Conservation (phyloP, 1,140 invertebrate genomes). For the Caenorhabditis tropicalis region DNA sequence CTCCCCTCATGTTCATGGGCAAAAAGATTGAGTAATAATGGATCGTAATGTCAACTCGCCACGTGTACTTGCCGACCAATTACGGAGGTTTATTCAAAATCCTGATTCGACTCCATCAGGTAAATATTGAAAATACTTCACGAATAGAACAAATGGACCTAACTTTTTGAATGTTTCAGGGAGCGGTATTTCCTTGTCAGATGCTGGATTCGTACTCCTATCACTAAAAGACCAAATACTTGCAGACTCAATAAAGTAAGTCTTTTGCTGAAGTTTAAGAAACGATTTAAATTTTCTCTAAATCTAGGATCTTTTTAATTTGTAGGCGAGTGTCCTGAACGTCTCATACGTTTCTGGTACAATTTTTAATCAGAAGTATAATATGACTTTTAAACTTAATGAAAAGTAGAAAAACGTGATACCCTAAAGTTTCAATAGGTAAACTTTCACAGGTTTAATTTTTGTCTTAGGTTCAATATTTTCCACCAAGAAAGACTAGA, state of each 20-base stretch:
- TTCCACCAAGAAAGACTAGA: too few species aligned
- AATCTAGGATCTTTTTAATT: too few species aligned
- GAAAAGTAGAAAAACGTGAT: too few species aligned
- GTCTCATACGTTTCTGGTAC: too few species aligned
- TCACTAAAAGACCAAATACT: constrained; percentile 60
- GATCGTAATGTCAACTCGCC: constrained; percentile 43
- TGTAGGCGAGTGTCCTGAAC: too few species aligned
- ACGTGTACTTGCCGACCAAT: constrained; percentile 52
- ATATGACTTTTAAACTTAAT: too few species aligned
- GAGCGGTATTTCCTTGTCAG: constrained; percentile 54
- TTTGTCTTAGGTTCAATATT: too few species aligned
- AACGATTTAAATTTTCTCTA: too few species aligned
- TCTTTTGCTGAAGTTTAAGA: background rate
- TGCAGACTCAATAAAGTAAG: constrained; percentile 52
- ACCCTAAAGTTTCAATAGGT: too few species aligned
- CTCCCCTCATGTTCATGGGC: constrained; percentile 15
- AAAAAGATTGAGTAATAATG: constrained; percentile 14
- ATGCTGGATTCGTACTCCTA: constrained; percentile 58
- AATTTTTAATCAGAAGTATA: too few species aligned
- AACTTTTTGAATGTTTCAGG: constrained; percentile 8
- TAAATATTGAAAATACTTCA: constrained; percentile 12
- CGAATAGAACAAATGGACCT: background rate
- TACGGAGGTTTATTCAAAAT: constrained; percentile 53
- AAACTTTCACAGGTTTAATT: too few species aligned
- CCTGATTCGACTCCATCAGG: constrained; percentile 52